Evolutionary conservation across 2,113 vertebrate species (phyloP), one percentile per base, ranked within the genome.

Genomic region (Sminthopsis crassicaudata): DNA sequence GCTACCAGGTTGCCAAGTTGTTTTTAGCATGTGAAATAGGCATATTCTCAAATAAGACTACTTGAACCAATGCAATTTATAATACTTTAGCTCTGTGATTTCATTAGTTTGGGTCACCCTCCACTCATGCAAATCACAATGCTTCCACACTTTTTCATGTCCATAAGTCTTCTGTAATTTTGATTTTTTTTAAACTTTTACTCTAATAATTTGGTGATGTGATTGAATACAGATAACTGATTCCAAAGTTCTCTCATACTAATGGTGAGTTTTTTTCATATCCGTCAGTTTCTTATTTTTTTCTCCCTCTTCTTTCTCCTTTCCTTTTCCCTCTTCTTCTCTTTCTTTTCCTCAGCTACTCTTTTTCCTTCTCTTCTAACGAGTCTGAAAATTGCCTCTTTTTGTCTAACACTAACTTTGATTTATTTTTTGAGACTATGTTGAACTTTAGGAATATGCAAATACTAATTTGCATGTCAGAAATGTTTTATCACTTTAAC

Each of bases 301-400:
- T 90, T 48, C 48, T 48, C 48, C 46, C 27, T 91, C 50, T 36
- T 36, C 50, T 19, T 48, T 46, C 25, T 50, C 23, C 51, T 14
- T 30, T 95, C 27, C 94, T 53, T 96, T 88, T 93, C 52, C 92
- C 93, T 88, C 53, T 46, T 50, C 22, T 8, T 50, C 24, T 36
- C 46, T 14, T 22, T 46, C 48, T 4, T 46, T 1, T 76, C 36
- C 5, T 19, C 67, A 22, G 4, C 36, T 42, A n/a, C 60, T 67
- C 11, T 30, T 76, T 5, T 22, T n/a, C 67, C 7, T n/a, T 12
- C 46, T 91, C 51, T 50, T 48, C 26, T 67, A 27, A 60, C 10
- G 30, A 14, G 30, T 36, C 30, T 67, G 30, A 67, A 67, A 67
- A 67, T 12, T 90, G 24, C 48, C 67, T 89, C 9, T 12, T 52